phyloP scores from a whole-genome alignment of 64 coral and sea anemone species.

The Stichodactyla helianthus region DNA sequence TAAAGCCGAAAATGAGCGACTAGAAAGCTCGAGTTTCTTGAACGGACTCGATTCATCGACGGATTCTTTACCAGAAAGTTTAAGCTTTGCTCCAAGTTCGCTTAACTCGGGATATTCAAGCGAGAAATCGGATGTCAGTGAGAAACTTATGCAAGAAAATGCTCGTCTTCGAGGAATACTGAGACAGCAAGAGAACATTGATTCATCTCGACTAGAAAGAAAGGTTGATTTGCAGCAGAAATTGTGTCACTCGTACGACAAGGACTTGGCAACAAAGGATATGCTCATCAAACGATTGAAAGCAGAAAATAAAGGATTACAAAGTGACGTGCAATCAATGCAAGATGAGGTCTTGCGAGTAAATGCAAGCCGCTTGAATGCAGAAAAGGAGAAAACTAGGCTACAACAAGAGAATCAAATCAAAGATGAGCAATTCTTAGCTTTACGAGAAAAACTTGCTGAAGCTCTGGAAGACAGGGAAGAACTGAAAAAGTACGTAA shows the following conservation, averaged over 20 bases:
- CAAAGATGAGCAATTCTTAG: slow-evolving; percentile 68
- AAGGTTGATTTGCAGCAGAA: slow-evolving; percentile 74
- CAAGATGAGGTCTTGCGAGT: slow-evolving; percentile 74
- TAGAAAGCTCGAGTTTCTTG: neutral
- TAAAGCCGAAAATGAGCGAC: slow-evolving; percentile 30
- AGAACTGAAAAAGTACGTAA: slow-evolving; percentile 41
- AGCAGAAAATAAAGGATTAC: slow-evolving; percentile 72
- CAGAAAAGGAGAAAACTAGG: slow-evolving; percentile 61
- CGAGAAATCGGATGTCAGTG: slow-evolving; percentile 33
- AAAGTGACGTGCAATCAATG: slow-evolving; percentile 53
- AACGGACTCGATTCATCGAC: neutral
- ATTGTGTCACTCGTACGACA: slow-evolving; percentile 68
- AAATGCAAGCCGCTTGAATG: slow-evolving; percentile 64
- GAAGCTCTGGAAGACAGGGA: slow-evolving; percentile 29
- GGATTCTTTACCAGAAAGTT: slow-evolving; percentile 14
- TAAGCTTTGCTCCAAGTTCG: slow-evolving; percentile 24
- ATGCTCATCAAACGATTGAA: slow-evolving; percentile 58
- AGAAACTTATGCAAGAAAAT: slow-evolving; percentile 70
- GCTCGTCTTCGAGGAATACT: slow-evolving; percentile 45
- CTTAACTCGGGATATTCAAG: slow-evolving; percentile 21
- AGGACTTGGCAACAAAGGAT: slow-evolving; percentile 70
- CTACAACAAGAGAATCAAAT: slow-evolving; percentile 65
- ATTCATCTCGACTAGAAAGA: slow-evolving; percentile 60
- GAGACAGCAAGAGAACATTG: slow-evolving; percentile 39
- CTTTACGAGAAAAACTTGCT: slow-evolving; percentile 56